Percentiles rank a stretch among this genome's conserved stretches.
phyloP scores from a whole-genome alignment of 2,113 vertebrate species.

The Aleadryas rufinucha region DNA sequence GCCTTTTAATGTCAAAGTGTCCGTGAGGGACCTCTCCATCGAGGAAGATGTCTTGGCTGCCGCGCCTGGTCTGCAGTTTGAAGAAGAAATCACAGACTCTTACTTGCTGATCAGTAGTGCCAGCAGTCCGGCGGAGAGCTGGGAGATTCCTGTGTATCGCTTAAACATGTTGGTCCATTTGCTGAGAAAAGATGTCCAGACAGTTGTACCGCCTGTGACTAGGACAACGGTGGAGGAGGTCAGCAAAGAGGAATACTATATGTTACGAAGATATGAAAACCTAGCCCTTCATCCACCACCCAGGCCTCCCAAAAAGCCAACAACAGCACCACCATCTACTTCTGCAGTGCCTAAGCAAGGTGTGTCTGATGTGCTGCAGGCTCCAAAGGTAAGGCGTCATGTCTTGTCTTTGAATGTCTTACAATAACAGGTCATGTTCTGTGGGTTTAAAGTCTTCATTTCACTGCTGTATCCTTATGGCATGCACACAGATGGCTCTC shows the following conservation, averaged over 20 bases:
- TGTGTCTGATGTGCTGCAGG: neutral
- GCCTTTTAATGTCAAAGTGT: constrained; percentile 85
- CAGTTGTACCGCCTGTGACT: neutral
- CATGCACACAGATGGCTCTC: constrained; percentile 25
- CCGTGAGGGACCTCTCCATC: constrained; percentile 78
- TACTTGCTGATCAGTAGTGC: constrained; percentile 76
- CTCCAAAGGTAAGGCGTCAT: constrained; percentile 59
- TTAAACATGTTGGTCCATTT: constrained; percentile 70
- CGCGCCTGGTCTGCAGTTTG: constrained; percentile 72
- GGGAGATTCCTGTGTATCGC: constrained; percentile 78
- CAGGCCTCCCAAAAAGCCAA: constrained; percentile 81
- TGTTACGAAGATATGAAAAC: constrained; percentile 78
- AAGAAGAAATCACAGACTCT: constrained; percentile 83
- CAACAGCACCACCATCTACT: neutral
- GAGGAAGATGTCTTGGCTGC: constrained; percentile 79
- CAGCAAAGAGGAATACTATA: constrained; percentile 79
- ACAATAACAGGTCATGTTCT: neutral
- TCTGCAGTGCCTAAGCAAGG: neutral
- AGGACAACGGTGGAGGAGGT: constrained; percentile 77
- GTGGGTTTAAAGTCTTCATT: neutral
- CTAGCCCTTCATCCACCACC: constrained; percentile 75
- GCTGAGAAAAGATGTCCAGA: constrained; percentile 32
- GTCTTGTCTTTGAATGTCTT: neutral
- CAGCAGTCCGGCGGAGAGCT: constrained; percentile 67
- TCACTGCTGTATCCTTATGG: neutral